Base-by-base conservation (phyloP, 30 jellyfish, hydroid and myxozoan genomes). In the Hydractinia echinata region DNA sequence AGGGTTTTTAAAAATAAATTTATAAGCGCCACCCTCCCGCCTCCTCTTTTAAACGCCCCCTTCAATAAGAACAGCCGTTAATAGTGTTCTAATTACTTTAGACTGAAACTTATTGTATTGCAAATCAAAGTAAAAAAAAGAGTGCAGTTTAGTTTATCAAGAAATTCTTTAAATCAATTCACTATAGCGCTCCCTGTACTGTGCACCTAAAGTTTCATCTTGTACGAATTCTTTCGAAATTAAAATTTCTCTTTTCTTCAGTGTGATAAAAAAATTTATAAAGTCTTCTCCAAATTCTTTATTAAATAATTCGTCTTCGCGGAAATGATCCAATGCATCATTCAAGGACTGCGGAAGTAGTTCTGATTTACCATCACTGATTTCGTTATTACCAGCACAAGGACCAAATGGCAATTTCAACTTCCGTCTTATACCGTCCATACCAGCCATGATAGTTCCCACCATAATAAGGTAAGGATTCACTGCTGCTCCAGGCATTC, bases 381-480 rank as follows among this genome's bases (percentile, higher is more conserved):
- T 51, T 44, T 64, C 19, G 8, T 44, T 51, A 64, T 51, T 64
- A 64, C 74, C 74, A n/a, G 55, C 4, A 15, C 18, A 13, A 14
- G 55, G 62, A 21, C 51, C 83, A 30, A 30, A 30, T 30, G 56
- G 62, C 18, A 20, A 7, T 20, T 79, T 84, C n/a, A 61, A 61
- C 10, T 49, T 49, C 6, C 83, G 82, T 55, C 61, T 79, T 4
- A 79, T 79, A 55, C 86, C 86, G 61, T 79, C 86, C 69, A 79
- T 13, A 11, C 86, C 86, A 55, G 86, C 86, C 51, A 79, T 79
- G 7, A 79, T 56, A 13, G 16, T 19, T 9, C 83, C 84, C n/a
- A 85, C 86, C 58, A 51, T 79, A 70, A 79, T 84, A 6, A 79
- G 64, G 20, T 79, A 79, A 6, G 82, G 83, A 66, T 79, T 79